Evolutionary conservation across 2,113 vertebrate species (phyloP).

Genomic region (Nymphicus hollandicus): DNA sequence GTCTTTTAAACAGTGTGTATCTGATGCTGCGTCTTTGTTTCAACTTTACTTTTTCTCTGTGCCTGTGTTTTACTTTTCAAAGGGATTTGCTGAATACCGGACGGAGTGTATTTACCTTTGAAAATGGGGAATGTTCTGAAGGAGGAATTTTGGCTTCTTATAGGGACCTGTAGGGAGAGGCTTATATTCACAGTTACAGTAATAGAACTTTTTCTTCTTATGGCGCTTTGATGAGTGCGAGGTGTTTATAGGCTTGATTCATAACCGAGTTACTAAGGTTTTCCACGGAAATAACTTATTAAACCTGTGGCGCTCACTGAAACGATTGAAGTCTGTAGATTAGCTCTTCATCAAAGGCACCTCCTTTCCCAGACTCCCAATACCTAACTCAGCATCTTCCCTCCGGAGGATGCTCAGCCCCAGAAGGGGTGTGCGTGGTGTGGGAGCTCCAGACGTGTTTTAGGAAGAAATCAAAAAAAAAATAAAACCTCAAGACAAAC

Average conservation of each 20-base stretch:
- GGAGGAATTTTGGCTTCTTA: constrained; percentile 16
- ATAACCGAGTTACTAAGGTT: constrained; percentile 73
- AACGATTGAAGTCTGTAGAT: constrained; percentile 66
- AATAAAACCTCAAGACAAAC: neutral
- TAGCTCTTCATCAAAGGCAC: constrained; percentile 70
- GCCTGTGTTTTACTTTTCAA: neutral
- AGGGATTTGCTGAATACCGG: constrained; percentile 2
- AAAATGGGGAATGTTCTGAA: constrained; percentile 8
- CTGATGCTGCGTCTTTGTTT: constrained; percentile 10
- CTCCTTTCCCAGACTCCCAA: neutral
- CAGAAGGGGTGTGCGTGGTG: neutral
- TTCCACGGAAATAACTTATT: constrained; percentile 84
- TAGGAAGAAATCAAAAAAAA: neutral
- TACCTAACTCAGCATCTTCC: constrained; percentile 52
- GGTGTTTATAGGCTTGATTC: constrained; percentile 80
- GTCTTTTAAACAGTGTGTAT: neutral
- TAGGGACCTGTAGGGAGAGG: constrained; percentile 46
- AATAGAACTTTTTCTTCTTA: constrained; percentile 40
- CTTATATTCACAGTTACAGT: constrained; percentile 59
- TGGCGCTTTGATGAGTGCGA: constrained; percentile 75
- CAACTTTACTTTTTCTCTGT: neutral
- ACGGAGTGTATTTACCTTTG: neutral
- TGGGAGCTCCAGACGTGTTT: neutral
- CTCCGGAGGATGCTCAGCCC: constrained; percentile 20
- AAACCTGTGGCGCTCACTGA: constrained; percentile 63